These are phyloP conservation scores for Nomada hirtipes DNA, from an alignment of 2,888 invertebrate species.

Conservation along the genomic window DNA sequence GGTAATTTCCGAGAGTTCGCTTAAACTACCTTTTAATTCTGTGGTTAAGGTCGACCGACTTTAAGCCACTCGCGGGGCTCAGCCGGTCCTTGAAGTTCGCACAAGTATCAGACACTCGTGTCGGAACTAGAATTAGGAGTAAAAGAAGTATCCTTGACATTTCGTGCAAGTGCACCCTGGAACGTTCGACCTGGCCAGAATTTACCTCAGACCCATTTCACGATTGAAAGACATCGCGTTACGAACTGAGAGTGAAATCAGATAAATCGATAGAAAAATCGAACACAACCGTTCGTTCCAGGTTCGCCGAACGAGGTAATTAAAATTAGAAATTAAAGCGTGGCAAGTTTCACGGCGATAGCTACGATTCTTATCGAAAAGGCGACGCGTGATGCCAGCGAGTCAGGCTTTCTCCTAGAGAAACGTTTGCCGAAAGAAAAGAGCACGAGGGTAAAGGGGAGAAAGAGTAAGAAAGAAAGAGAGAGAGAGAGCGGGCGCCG, in stretches of 20 bases:
- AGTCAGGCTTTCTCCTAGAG: neutral
- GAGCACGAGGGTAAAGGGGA: neutral
- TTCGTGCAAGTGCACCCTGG: neutral
- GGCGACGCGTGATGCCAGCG: neutral
- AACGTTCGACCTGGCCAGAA: neutral
- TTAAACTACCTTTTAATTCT: too few species aligned
- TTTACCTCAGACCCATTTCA: neutral
- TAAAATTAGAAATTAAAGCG: too few species aligned
- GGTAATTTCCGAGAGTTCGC: too few species aligned
- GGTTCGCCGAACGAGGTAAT: too few species aligned
- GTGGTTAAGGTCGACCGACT: too few species aligned
- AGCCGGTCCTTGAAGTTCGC: neutral
- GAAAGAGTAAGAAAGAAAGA: neutral
- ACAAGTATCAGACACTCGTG: neutral
- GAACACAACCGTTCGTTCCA: too few species aligned
- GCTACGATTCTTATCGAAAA: neutral
- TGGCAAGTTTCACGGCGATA: neutral
- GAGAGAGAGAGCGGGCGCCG: conserved; percentile 9
- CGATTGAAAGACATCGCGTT: too few species aligned
- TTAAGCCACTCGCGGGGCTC: too few species aligned
- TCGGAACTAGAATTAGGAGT: neutral
- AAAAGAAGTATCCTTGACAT: conserved; percentile 8
- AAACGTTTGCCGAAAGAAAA: conserved; percentile 22
- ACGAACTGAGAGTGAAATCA: too few species aligned
- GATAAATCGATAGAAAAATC: too few species aligned